Conservation (phyloP, 2,113 vertebrate species). For the Chloropsis hardwickii region DNA sequence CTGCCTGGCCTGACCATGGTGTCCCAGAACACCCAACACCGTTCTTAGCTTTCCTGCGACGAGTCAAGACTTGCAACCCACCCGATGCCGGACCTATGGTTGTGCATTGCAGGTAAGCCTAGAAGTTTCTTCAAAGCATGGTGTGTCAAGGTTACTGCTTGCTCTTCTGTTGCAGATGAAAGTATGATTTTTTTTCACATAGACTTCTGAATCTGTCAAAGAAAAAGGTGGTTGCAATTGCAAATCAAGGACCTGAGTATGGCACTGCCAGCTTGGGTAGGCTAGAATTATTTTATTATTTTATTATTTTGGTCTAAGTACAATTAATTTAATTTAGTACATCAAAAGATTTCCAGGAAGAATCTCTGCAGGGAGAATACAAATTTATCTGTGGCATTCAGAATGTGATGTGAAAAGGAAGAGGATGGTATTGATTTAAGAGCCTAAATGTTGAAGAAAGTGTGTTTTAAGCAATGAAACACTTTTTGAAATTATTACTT, state of each 20-base stretch:
- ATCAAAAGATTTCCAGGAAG: background rate
- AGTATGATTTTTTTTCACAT: background rate
- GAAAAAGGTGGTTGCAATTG: background rate
- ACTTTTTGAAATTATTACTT: background rate
- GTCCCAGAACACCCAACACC: constrained; percentile 97
- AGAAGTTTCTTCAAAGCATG: background rate
- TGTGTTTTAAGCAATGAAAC: background rate
- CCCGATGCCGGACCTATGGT: constrained; percentile 98
- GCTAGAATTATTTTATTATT: background rate
- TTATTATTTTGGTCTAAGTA: background rate
- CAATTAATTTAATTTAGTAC: background rate
- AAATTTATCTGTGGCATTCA: background rate
- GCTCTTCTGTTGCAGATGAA: background rate
- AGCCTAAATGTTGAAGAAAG: background rate
- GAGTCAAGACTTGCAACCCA: constrained; percentile 97
- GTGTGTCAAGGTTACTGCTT: background rate
- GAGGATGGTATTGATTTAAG: background rate
- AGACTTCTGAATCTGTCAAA: background rate
- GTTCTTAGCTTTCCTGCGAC: constrained; percentile 92
- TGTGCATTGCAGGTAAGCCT: constrained; percentile 94
- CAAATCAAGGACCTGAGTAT: background rate
- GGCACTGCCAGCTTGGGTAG: background rate
- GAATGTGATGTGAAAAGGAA: background rate
- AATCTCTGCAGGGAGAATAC: background rate
- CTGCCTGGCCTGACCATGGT: constrained; percentile 98